Conservation (phyloP, 2,888 invertebrate species). For the Morinoia aosen region DNA sequence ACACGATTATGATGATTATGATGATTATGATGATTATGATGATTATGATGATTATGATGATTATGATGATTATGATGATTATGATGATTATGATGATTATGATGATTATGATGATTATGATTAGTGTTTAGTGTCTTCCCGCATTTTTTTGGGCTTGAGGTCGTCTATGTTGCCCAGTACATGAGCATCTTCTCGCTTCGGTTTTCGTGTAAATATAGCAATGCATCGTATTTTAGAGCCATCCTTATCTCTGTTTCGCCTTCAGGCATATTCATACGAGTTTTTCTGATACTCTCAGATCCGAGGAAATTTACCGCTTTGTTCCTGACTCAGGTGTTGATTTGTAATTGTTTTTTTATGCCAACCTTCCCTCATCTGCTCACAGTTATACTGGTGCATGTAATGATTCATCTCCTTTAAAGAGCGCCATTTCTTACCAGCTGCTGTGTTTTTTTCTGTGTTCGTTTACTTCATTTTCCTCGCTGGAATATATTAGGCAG, state of each 20-base stretch:
- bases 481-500: neutral
- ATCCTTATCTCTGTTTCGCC: neutral
- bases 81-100: no score
- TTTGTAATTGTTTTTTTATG: neutral
- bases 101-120: no score
- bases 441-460: neutral
- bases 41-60: no score
- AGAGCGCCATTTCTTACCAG: neutral
- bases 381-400: neutral
- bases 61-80: no score
- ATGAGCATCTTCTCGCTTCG: neutral
- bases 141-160: no score
- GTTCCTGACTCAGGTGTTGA: neutral
- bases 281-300: neutral
- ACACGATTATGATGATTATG: no score
- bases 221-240: neutral
- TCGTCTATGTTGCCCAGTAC: no score
- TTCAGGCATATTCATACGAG: neutral
- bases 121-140: no score
- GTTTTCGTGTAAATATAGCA: neutral
- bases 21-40: no score
- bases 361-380: neutral
- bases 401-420: neutral
- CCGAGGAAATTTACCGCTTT: neutral
- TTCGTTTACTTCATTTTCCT: neutral